Percentiles rank a stretch among this genome's conserved stretches.
These are phyloP conservation scores for Tachuris rubrigastra DNA, from an alignment of 2,113 vertebrate species.

Conservation along the genomic window DNA sequence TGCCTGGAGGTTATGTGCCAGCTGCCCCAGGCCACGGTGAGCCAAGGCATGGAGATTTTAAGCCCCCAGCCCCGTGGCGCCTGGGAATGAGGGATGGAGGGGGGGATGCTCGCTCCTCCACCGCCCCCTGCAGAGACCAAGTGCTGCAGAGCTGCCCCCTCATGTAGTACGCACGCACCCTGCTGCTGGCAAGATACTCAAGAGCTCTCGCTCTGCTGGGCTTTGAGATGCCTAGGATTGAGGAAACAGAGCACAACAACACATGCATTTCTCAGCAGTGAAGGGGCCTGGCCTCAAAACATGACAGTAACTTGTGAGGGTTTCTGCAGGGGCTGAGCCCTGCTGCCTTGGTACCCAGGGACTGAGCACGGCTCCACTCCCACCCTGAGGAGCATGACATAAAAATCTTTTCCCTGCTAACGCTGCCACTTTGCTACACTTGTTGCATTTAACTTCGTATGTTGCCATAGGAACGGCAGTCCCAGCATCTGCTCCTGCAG, in stretches of 20 bases:
- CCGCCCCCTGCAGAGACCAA: rapidly evolving
- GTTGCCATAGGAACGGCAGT: constrained; percentile 47
- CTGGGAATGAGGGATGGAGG: background rate
- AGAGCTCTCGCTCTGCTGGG: background rate
- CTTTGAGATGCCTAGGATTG: background rate
- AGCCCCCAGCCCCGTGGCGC: background rate
- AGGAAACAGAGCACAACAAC: background rate
- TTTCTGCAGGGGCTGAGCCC: background rate
- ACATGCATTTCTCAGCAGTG: background rate
- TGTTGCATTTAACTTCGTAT: background rate
- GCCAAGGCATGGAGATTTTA: background rate
- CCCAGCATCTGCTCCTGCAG: background rate
- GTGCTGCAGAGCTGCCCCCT: background rate
- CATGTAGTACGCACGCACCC: rapidly evolving
- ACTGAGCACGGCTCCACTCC: rapidly evolving
- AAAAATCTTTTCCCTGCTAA: background rate
- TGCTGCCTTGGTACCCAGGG: background rate
- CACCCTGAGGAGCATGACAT: background rate
- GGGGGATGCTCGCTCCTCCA: background rate
- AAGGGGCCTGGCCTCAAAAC: rapidly evolving
- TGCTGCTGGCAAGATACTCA: background rate
- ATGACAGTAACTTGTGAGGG: background rate
- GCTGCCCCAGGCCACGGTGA: background rate
- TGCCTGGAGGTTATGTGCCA: background rate
- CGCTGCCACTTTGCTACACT: background rate